Evolutionary conservation across 2,888 invertebrate species (phyloP).

Genomic region (Pandemis cinnamomeana): DNA sequence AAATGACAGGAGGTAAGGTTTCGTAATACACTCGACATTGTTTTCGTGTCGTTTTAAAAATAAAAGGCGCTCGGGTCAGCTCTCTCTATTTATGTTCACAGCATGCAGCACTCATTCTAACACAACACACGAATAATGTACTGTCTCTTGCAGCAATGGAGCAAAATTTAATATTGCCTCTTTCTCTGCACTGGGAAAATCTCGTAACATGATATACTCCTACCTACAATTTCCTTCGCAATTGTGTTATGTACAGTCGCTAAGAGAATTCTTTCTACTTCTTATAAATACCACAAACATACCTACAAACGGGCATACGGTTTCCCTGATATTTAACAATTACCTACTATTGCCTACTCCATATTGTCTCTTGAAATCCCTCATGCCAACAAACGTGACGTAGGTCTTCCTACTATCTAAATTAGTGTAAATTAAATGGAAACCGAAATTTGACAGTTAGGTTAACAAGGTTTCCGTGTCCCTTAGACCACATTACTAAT

Average conservation of each 20-base stretch:
- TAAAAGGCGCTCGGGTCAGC: constrained; percentile 3
- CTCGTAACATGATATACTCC: constrained; percentile 8
- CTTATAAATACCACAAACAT: neutral
- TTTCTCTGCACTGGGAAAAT: constrained; percentile 16
- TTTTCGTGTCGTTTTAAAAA: neutral
- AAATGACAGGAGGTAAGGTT: neutral
- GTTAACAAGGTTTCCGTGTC: too few species aligned
- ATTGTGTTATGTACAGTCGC: neutral
- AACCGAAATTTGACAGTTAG: too few species aligned
- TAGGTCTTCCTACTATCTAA: too few species aligned
- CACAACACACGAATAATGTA: constrained; percentile 27
- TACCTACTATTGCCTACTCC: too few species aligned
- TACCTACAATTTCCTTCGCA: neutral
- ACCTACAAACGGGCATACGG: neutral
- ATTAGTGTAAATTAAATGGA: too few species aligned
- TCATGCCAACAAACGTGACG: too few species aligned
- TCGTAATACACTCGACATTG: neutral
- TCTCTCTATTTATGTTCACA: constrained; percentile 13
- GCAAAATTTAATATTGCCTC: constrained; percentile 25
- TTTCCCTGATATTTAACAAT: neutral
- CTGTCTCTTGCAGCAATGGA: constrained; percentile 22
- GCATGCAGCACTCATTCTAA: constrained; percentile 9
- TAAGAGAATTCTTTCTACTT: neutral
- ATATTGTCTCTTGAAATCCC: too few species aligned
- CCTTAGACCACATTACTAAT: too few species aligned